phyloP scores from a whole-genome alignment of 2,888 invertebrate genomes.

The Microplitis manilae region DNA sequence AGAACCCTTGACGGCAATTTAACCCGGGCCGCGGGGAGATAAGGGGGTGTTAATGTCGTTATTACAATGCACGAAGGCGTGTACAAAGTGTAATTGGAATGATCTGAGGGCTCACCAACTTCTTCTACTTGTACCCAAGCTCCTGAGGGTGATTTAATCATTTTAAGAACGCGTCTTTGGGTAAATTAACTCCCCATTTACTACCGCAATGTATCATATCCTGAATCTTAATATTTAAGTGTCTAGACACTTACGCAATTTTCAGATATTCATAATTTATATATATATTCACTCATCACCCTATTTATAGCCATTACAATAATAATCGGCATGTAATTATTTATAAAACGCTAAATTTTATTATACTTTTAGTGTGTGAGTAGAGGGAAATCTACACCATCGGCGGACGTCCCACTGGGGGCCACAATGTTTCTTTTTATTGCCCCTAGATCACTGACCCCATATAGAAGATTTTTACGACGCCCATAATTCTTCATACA shows the following conservation, averaged over 20 bases:
- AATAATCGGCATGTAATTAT: not conserved
- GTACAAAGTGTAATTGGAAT: conserved; percentile 32
- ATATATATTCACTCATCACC: not conserved
- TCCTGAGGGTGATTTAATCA: conserved; percentile 19
- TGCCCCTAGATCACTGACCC: conserved; percentile 16
- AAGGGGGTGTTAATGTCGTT: conserved; percentile 29
- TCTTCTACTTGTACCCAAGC: not conserved
- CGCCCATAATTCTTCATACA: not conserved
- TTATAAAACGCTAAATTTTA: not conserved
- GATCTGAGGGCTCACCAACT: conserved; percentile 12
- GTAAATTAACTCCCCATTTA: conserved; percentile 1
- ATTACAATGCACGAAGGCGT: conserved; percentile 27
- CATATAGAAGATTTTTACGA: not conserved
- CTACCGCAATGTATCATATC: not conserved
- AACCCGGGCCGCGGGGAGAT: not conserved
- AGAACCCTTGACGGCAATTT: conserved; percentile 13
- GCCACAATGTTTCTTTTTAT: conserved; percentile 28
- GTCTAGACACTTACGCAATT: not conserved
- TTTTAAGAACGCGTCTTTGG: conserved; percentile 22
- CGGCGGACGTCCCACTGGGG: not conserved
- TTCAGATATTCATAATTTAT: not conserved
- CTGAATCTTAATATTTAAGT: not conserved
- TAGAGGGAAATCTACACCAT: not conserved
- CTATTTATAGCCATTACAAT: not conserved
- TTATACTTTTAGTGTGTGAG: not conserved